A percentile compares a stretch with the other conserved stretches of the same genome.
These are phyloP conservation scores for Tiliacea aurago DNA, from an alignment of 2,888 invertebrate genomes.

Conservation along the genomic window DNA sequence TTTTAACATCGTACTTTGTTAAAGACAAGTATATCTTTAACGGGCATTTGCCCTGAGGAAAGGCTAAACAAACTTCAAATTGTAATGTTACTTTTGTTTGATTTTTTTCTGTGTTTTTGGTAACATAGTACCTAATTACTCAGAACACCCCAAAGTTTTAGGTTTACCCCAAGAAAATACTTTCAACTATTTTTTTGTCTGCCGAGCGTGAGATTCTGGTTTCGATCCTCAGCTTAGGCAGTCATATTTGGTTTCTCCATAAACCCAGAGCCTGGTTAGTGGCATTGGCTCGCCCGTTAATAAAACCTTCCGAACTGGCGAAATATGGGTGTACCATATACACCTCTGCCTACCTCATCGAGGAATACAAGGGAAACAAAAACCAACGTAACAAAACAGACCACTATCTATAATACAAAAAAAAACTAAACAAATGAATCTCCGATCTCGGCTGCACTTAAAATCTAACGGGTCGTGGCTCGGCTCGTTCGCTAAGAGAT, in stretches of 20 bases:
- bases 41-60: background rate
- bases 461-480: conserved; percentile 26
- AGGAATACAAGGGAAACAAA: background rate
- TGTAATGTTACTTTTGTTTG: too few species aligned
- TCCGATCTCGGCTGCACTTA: conserved; percentile 35
- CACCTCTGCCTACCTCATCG: background rate
- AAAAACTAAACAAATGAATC: conserved; percentile 11
- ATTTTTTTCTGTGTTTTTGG: background rate
- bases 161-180: too few species aligned
- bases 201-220: background rate
- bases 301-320: background rate
- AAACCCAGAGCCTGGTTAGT: background rate
- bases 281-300: background rate
- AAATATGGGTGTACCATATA: background rate
- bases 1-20: background rate
- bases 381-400: background rate
- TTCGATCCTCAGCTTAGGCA: background rate
- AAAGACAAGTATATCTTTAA: background rate
- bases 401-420: conserved; percentile 6
- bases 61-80: background rate
- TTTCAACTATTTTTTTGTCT: background rate
- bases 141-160: too few species aligned
- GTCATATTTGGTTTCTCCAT: background rate
- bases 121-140: background rate
- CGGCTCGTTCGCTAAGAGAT: conserved; percentile 35